Percentiles rank a stretch among this genome's conserved stretches.
Conservation (phyloP, 2,113 vertebrate species). For the Gasterosteus aculeatus region DNA sequence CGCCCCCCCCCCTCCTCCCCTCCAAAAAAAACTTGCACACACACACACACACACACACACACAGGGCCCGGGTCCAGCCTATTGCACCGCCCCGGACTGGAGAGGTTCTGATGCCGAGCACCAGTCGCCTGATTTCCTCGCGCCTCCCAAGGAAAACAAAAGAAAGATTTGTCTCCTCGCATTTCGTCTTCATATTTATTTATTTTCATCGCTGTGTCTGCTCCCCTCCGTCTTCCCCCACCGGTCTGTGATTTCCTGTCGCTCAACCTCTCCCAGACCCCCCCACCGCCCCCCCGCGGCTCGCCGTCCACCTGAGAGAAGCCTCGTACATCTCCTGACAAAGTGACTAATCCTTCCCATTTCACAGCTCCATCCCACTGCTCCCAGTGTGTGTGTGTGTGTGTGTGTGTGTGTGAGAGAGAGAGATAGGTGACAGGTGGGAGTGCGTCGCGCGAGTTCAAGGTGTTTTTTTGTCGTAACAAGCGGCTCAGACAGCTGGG, state of each 20-base stretch:
- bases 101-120: constrained; percentile 27
- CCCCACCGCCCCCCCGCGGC: constrained; percentile 54
- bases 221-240: constrained; percentile 15
- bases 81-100: constrained; percentile 56
- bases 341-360: constrained; percentile 81
- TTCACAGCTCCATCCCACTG: constrained; percentile 74
- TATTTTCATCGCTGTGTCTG: constrained; percentile 26
- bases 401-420: background rate
- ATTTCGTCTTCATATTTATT: constrained; percentile 58
- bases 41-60: constrained; percentile 23
- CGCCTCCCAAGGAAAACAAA: background rate
- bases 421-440: constrained; percentile 65
- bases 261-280: constrained; percentile 31
- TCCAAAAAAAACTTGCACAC: background rate
- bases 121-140: background rate
- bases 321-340: constrained; percentile 76
- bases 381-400: constrained; percentile 37
- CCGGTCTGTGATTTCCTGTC: constrained; percentile 43
- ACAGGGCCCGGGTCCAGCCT: constrained; percentile 55
- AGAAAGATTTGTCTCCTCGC: background rate
- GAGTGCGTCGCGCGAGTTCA: constrained; percentile 64
- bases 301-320: constrained; percentile 72
- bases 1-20: background rate
- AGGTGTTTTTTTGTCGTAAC: constrained; percentile 65
- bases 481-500: constrained; percentile 55